Base-by-base conservation (phyloP, 2,113 vertebrate genomes). In the Paradoxurus hermaphroditus region DNA sequence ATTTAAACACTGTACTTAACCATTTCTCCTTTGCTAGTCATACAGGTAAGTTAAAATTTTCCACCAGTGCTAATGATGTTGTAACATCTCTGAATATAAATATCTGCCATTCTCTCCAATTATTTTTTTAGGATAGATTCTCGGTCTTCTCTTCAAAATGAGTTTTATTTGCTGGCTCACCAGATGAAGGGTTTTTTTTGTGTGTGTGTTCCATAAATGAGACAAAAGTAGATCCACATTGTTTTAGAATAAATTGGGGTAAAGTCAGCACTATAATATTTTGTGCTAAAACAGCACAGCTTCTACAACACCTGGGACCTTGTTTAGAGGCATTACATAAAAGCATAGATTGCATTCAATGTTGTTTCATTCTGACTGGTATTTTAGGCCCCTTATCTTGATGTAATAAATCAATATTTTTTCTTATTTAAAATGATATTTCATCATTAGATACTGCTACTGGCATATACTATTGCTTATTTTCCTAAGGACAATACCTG, bases 161-260 rank as follows among this genome's bases (percentile, higher is more conserved):
- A 53, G 16, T 63, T 72, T 96, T 96, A 95, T 95, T 97, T 96
- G 93, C 70, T 94, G 85, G 11, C 11, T 86, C 21, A 15, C 44
- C 75, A 84, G 95, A 96, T 95, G 39, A 49, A 93, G 34, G 16
- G 16, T 15, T 86, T 82, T 88, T 86, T 81, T 95, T n/a, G n/a
- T n/a, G 15, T 89, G 94, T 94, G 95, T 95, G 68, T 90, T 95
- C 75, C 83, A n/a, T 90, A 97, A 97, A 97, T 92, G 92, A 96
- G 85, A 73, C 67, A 94, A 97, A 97, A 97, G 65, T 67, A 90
- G 70, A 94, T 85, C 14, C 77, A 78, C 65, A 92, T 93, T 95
- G 77, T 95, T 91, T 97, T 85, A 92, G 16, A 96, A 92, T 73
- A 59, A 92, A 51, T 23, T n/a, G 14, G 41, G 82, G 56, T 44